Conservation (phyloP, 1,140 invertebrate genomes). For the Caenorhabditis tropicalis region DNA sequence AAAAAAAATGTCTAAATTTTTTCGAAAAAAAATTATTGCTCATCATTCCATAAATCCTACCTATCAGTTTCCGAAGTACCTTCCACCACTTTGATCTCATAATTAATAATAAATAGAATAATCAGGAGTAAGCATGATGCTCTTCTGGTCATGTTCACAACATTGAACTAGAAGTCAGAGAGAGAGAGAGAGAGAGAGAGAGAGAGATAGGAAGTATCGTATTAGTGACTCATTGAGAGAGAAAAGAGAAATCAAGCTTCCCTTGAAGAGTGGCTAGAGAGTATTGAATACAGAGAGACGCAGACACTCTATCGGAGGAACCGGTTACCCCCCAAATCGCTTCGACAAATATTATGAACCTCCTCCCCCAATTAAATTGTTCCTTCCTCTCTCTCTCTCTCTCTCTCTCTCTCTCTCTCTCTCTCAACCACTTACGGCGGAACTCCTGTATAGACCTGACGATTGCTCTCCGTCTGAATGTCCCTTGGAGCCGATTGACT, state of each 20-base stretch:
- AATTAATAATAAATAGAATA: not conserved
- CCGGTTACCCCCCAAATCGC: not conserved
- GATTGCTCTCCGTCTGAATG: not conserved
- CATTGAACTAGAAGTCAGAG: too few species aligned
- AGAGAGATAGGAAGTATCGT: not conserved
- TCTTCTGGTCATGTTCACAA: not conserved
- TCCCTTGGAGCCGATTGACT: not conserved
- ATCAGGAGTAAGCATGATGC: not conserved
- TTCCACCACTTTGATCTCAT: not conserved
- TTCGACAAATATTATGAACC: slow-evolving; percentile 4
- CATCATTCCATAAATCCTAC: not conserved
- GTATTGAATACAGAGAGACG: not conserved
- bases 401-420: too few species aligned
- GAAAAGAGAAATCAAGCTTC: slow-evolving; percentile 36
- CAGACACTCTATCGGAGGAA: not conserved
- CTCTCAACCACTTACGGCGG: slow-evolving; percentile 18
- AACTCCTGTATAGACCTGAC: slow-evolving; percentile 11
- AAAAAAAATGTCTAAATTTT: too few species aligned
- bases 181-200: too few species aligned
- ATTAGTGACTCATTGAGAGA: slow-evolving; percentile 22
- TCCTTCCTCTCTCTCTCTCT: too few species aligned
- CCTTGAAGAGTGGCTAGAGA: not conserved
- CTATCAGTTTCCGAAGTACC: not conserved
- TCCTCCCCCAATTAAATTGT: too few species aligned
- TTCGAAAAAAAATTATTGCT: too few species aligned